phyloP scores from a whole-genome alignment of 2,113 vertebrate genomes.

The Chaetura pelagica region DNA sequence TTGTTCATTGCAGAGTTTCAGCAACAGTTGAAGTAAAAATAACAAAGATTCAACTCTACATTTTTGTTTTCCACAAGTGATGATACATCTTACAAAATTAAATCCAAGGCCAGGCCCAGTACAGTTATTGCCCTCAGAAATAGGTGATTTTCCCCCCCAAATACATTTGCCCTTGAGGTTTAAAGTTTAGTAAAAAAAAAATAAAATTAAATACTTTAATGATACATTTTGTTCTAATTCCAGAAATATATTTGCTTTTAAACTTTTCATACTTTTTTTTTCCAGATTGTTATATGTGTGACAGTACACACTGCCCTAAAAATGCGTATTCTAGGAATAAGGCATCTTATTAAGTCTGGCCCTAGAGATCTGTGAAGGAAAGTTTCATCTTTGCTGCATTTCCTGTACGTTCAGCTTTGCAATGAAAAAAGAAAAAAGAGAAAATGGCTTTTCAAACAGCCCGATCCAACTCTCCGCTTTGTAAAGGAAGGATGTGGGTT shows the following conservation, averaged over 20 bases:
- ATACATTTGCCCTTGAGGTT: constrained; percentile 65
- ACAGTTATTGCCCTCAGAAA: constrained; percentile 83
- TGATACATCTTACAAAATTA: constrained; percentile 91
- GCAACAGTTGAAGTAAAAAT: constrained; percentile 87
- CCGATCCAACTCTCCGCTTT: constrained; percentile 64
- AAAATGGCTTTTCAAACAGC: constrained; percentile 72
- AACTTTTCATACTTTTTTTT: constrained; percentile 48
- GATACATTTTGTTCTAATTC: constrained; percentile 68
- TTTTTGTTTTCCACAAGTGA: constrained; percentile 81
- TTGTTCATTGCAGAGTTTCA: constrained; percentile 86
- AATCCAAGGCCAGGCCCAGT: constrained; percentile 87
- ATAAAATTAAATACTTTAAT: constrained; percentile 66
- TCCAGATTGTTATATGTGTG: constrained; percentile 38
- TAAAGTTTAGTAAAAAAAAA: constrained; percentile 65
- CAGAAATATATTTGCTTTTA: constrained; percentile 82
- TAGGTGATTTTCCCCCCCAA: constrained; percentile 48
- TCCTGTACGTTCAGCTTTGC: constrained; percentile 70
- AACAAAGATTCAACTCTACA: constrained; percentile 87
- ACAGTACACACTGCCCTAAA: constrained; percentile 71
- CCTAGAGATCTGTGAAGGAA: constrained; percentile 77
- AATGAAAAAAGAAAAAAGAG: constrained; percentile 28
- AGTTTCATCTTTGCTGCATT: constrained; percentile 69
- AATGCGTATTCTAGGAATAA: constrained; percentile 79
- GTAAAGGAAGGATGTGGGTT: constrained; percentile 63
- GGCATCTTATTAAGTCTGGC: constrained; percentile 83